Conservation (phyloP, 1,140 invertebrate genomes). For the Zaprionus capensis region DNA sequence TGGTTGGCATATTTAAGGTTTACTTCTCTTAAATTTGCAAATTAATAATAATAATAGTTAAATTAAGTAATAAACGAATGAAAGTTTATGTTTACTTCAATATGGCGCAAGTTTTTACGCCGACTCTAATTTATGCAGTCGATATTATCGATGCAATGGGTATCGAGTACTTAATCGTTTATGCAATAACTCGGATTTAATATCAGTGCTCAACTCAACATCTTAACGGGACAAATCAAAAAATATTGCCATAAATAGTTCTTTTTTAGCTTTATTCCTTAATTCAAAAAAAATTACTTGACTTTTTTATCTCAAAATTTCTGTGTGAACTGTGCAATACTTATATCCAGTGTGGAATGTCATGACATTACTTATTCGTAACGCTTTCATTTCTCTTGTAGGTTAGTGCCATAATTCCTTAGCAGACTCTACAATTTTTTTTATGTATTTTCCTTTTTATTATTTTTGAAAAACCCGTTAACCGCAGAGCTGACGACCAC, state of each 20-base stretch:
- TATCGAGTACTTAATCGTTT: no score
- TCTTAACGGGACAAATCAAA: no score
- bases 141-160: no score
- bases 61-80: no score
- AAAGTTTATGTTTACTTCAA: not conserved
- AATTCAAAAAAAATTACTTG: no score
- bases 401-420: slow-evolving; percentile 32
- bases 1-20: no score
- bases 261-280: no score
- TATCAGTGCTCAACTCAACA: no score
- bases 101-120: not conserved
- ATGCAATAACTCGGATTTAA: not conserved
- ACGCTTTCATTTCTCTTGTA: slow-evolving; percentile 6
- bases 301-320: not conserved
- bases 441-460: slow-evolving; percentile 42
- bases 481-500: slow-evolving; percentile 54
- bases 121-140: not conserved
- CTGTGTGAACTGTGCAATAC: no score
- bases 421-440: slow-evolving; percentile 11
- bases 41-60: no score
- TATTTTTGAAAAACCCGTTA: slow-evolving; percentile 45
- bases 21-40: no score
- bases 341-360: not conserved
- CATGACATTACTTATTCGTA: not conserved
- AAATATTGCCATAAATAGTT: no score